Evolutionary conservation across 23 tunicate species (phyloP), one percentile per base, ranked within the genome.

Genomic region (Diplosoma virens): DNA sequence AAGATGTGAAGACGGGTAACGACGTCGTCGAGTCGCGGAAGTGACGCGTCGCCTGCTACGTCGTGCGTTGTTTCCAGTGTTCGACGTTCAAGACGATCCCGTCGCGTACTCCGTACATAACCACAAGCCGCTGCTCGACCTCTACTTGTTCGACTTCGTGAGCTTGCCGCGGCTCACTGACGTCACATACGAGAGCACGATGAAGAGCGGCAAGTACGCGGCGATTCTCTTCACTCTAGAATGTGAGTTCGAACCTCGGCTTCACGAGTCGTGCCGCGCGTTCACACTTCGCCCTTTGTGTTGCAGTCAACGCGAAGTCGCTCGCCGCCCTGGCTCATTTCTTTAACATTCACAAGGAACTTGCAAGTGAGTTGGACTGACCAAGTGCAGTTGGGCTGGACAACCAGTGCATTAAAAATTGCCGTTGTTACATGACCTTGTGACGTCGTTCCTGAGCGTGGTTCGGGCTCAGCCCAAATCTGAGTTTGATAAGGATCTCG

Each of bases 241-340:
- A 71, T 89, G 95, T 87, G 55, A 67, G 95, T 75, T 22, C 9
- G 6, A 18, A n/a, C 23, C 22, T 55, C 5, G 50, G 9, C 11
- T 41, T 41, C 50, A 41, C 11, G 9, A 41, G 9, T 41, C 14
- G 50, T 56, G 63, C 63, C 17, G 63, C 24, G 63, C 4, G 63
- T 56, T 14, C 6, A 56, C 20, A 4, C 4, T n/a, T n/a, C n/a
- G n/a, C n/a, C n/a, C n/a, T 41, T 41, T 55, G 52, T 27, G 28
- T 87, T 87, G 28, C 71, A 87, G 95, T 89, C 46, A 89, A 89
- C 67, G 64, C 88, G 18, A 89, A 78, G 77, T 71, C 96, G 2
- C 67, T 82, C 20, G 96, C 96, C 3, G 88, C 81, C 2, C 61
- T 82, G 34, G 50, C 84, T n/a, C 58, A 33, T 22, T 89, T 82